Evolutionary conservation across 2,113 vertebrate genomes (phyloP).

Genomic region (Gadus chalcogrammus): DNA sequence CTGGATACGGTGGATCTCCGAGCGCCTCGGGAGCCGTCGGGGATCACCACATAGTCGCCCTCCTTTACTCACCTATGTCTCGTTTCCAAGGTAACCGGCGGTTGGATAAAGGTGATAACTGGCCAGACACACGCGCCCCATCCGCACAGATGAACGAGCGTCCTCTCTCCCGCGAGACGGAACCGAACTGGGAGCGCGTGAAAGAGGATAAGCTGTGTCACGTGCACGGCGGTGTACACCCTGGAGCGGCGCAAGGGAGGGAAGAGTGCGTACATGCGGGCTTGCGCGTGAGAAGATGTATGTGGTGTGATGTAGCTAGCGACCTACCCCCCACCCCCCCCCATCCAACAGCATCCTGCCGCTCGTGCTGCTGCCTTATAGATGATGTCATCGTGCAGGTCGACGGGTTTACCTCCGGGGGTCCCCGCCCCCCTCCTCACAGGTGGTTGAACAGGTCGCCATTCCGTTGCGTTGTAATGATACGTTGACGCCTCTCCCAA

Average conservation of each 20-base stretch:
- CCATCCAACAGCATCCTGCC: slow-evolving; percentile 7
- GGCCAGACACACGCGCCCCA: background rate
- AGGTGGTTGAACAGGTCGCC: too few species aligned
- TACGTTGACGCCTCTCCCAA: too few species aligned
- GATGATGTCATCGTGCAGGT: background rate
- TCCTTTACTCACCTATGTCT: background rate
- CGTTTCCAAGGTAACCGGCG: slow-evolving; percentile 11
- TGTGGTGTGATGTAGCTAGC: slow-evolving; percentile 16
- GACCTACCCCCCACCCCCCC: slow-evolving; percentile 2
- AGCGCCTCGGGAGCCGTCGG: too few species aligned
- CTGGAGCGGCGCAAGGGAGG: too few species aligned
- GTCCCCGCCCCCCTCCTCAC: background rate
- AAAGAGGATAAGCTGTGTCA: too few species aligned
- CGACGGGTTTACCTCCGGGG: background rate
- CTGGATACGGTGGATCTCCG: background rate
- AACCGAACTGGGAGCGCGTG: background rate
- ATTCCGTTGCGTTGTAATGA: too few species aligned
- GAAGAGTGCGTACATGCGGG: background rate
- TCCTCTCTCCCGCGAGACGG: background rate
- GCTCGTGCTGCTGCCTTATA: slow-evolving; percentile 13
- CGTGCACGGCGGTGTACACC: too few species aligned
- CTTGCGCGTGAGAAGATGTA: background rate
- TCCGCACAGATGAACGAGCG: background rate
- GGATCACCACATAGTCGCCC: background rate
- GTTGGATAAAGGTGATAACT: background rate